Evolutionary conservation across 2,797 vertebrate species (phyloP).

Genomic region (Ibycter americanus): DNA sequence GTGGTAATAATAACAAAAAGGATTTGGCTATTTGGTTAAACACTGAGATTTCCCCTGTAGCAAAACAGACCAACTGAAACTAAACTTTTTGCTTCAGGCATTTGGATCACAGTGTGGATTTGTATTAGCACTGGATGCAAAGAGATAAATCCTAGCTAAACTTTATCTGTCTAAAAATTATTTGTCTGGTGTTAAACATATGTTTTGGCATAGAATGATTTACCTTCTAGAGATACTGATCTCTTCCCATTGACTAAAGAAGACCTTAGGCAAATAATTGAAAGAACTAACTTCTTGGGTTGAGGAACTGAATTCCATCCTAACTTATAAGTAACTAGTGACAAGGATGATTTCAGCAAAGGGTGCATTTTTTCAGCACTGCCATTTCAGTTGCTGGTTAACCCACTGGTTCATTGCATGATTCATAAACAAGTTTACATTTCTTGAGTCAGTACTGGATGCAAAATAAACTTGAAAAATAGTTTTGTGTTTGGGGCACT

Average conservation of each 20-base stretch:
- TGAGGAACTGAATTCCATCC: neutral
- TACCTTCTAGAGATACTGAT: neutral
- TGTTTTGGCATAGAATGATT: neutral
- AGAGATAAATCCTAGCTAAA: neutral
- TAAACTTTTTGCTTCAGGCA: neutral
- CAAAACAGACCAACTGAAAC: neutral
- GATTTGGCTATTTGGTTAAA: neutral
- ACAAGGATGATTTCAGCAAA: neutral
- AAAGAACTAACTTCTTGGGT: neutral
- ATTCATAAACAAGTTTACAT: neutral
- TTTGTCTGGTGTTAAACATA: neutral
- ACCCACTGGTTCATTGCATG: neutral
- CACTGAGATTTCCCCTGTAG: neutral
- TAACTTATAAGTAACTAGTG: neutral
- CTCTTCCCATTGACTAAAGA: neutral
- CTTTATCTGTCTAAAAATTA: neutral
- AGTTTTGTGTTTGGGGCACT: neutral
- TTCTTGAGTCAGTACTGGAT: neutral
- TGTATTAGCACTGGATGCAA: neutral
- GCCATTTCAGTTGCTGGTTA: neutral
- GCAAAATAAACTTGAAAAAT: neutral
- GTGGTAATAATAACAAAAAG: neutral
- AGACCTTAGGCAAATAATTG: neutral
- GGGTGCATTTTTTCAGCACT: neutral
- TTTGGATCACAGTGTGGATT: neutral